These are phyloP conservation scores for Crypturellus tataupa DNA, from an alignment of 2,797 vertebrate species.

Conservation along the genomic window DNA sequence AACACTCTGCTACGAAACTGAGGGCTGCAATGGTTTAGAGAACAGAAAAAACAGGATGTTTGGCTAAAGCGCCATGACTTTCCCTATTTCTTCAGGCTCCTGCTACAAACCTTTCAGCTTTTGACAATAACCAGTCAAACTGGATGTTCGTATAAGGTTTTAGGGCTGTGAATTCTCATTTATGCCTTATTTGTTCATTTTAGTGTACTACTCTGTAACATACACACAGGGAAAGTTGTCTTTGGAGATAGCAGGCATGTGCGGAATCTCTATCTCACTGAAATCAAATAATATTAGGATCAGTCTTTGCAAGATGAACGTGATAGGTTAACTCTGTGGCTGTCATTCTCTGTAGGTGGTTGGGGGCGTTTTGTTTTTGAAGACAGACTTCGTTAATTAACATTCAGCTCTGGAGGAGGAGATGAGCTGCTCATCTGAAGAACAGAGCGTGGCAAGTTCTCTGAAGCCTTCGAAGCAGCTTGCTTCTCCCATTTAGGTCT, in stretches of 20 bases:
- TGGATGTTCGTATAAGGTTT: background rate
- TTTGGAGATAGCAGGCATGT: background rate
- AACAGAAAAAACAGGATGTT: background rate
- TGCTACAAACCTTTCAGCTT: background rate
- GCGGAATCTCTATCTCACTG: background rate
- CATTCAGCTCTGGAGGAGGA: background rate
- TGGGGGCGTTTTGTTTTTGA: background rate
- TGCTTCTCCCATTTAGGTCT: background rate
- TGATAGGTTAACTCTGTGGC: background rate
- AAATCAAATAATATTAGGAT: background rate
- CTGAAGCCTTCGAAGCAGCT: background rate
- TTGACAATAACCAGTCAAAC: conserved; percentile 36
- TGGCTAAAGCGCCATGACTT: background rate
- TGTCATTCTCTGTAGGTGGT: background rate
- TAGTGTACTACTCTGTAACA: background rate
- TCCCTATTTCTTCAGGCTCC: conserved; percentile 27
- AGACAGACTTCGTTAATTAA: background rate
- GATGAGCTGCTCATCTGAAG: background rate
- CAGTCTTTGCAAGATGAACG: background rate
- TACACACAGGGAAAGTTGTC: background rate
- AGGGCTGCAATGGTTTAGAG: background rate
- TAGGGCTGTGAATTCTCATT: conserved; percentile 14
- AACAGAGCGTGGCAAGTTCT: background rate
- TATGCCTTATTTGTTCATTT: conserved; percentile 47
- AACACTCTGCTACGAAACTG: background rate